Evolutionary conservation across 1,140 invertebrate species (phyloP), one percentile per base, ranked within the genome.

Genomic region (Ladona fulva): DNA sequence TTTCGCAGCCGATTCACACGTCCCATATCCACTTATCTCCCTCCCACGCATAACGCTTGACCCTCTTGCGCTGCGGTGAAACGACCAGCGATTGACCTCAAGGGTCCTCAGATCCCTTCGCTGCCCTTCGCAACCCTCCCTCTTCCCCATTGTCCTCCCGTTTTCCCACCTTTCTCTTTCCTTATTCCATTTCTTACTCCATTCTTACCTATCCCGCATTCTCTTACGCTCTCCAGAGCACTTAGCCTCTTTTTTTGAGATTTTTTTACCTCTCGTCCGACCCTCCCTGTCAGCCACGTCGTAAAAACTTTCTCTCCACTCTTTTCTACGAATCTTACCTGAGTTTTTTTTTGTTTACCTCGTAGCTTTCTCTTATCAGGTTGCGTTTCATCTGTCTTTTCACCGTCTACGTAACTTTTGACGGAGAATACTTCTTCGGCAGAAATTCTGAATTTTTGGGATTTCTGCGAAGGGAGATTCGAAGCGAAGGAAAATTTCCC

Each of bases 201-300:
- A 25, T 76, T 16, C 29, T 75, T 44, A 75, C 24, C 37, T 37
- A 37, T 37, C 1, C 29, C 29, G 1, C 29, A 37, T 37, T 74
- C 19, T 80, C 74, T 81, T 78, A 78, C 42, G 76, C 77, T 77
- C 75, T 66, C n/a, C 52, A 12, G 16, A 66, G 14, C 52, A 19
- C 52, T 66, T 16, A 22, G 52, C 16, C 52, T 66, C 12, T 66
- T 66, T 66, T 66, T 19, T 3, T 3, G n/a, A 22, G 16, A 19
- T 22, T 66, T 22, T 66, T 22, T 19, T 22, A 22, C 52, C 14
- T 22, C 14, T 12, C 52, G 1, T 12, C 14, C 52, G 52, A 16
- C 52, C 52, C 52, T 22, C 14, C 52, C 16, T 22, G 3, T 22
- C 52, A 66, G 52, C 52, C 52, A 22, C 52, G 16, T 22, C n/a